phyloP scores from a whole-genome alignment of 2,888 invertebrate species.

The Diogma glabrata region DNA sequence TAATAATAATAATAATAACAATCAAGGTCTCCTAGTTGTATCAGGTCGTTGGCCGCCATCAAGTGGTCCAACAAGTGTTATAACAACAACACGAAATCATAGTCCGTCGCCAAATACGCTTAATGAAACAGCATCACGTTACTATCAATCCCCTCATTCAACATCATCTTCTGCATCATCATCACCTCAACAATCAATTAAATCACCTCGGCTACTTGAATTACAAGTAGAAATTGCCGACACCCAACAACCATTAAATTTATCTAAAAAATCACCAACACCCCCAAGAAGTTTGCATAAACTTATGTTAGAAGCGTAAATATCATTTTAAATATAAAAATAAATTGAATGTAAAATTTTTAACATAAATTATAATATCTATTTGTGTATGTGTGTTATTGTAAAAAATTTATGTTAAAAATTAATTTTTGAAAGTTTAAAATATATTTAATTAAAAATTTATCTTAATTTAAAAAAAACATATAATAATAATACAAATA shows the following conservation, averaged over 20 bases:
- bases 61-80: conserved; percentile 42
- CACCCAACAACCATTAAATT: conserved; percentile 72
- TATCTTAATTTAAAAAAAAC: too few relatives aligned
- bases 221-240: conserved; percentile 75
- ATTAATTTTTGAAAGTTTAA: too few relatives aligned
- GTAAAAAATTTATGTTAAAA: too few relatives aligned
- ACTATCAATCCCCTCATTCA: conserved; percentile 38
- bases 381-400: conserved; percentile 4
- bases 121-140: conserved; percentile 31
- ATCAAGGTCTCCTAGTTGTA: conserved; percentile 28
- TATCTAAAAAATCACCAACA: conserved; percentile 74
- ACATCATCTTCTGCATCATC: conserved; percentile 38
- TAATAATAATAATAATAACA: conserved; percentile 20
- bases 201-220: conserved; percentile 47
- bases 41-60: conserved; percentile 15
- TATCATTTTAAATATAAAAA: background rate
- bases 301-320: conserved; percentile 52
- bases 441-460: too few relatives aligned
- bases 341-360: background rate
- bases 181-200: conserved; percentile 41
- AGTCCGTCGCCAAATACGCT: conserved; percentile 23
- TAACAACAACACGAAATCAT: conserved; percentile 45
- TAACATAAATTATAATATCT: conserved; percentile 2
- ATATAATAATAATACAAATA: too few relatives aligned
- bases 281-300: conserved; percentile 42